A percentile compares a stretch with the other conserved stretches of the same genome.
phyloP scores from a whole-genome alignment of 1,140 invertebrate genomes.

The Drosophila gunungcola region DNA sequence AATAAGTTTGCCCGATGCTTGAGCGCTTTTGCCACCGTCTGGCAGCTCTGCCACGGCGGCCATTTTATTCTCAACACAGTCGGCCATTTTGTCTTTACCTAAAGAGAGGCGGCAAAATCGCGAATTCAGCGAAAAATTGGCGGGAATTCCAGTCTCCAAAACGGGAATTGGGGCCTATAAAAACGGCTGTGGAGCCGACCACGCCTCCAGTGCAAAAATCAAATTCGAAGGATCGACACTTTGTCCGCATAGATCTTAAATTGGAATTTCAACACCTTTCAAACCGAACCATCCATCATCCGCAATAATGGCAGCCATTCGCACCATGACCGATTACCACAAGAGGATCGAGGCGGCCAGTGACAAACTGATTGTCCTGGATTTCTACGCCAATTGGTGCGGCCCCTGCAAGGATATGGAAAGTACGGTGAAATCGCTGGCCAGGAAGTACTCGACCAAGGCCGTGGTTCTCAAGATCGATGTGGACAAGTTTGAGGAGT shows the following conservation, averaged over 20 bases:
- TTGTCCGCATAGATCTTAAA: not conserved
- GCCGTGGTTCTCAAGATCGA: conserved; percentile 58
- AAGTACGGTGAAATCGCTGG: conserved; percentile 73
- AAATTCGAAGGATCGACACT: not conserved
- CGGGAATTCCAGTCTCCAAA: conserved; percentile 34
- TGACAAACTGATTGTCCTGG: conserved; percentile 87
- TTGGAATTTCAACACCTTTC: not conserved
- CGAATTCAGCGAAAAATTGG: conserved; percentile 11
- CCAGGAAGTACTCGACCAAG: conserved; percentile 42
- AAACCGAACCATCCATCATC: not conserved
- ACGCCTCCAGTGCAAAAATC: not conserved
- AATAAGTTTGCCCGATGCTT: not conserved
- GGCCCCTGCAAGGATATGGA: conserved; percentile 88
- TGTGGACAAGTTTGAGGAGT: conserved; percentile 58
- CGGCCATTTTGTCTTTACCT: conserved; percentile 10
- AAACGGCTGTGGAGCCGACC: not conserved
- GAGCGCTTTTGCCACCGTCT: not conserved
- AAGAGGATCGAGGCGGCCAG: conserved; percentile 85
- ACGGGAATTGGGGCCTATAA: not conserved
- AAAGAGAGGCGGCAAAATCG: conserved; percentile 2
- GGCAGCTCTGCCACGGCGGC: not conserved
- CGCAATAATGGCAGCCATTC: conserved; percentile 31
- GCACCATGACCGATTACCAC: conserved; percentile 49
- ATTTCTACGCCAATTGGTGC: conserved; percentile 86
- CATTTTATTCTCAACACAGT: not conserved